Evolutionary conservation across 2,113 vertebrate genomes (phyloP).

Genomic region (Hypanus sabinus): DNA sequence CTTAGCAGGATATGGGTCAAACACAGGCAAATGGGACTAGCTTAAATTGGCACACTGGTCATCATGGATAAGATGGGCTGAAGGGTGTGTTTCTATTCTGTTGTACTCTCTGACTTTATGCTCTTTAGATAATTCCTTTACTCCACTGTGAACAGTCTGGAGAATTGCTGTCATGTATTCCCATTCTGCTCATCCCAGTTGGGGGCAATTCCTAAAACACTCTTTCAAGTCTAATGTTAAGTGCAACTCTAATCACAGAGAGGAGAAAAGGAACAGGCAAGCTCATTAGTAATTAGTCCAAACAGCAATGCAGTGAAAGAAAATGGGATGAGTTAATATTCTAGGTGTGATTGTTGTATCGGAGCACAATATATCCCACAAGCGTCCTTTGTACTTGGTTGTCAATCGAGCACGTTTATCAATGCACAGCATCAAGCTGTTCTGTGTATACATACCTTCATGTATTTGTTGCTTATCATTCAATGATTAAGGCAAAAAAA

Average conservation of each 20-base stretch:
- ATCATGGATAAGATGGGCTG: too few species aligned
- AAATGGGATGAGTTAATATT: background rate
- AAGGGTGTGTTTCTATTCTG: too few species aligned
- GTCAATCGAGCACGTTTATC: background rate
- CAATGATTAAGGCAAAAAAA: background rate
- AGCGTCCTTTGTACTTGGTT: background rate
- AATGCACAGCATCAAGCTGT: background rate
- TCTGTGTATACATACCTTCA: background rate
- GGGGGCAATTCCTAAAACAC: constrained; percentile 41
- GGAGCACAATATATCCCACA: background rate
- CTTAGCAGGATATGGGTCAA: too few species aligned
- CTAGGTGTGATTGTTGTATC: background rate
- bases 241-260: constrained; percentile 44
- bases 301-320: constrained; percentile 40
- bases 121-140: background rate
- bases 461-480: background rate
- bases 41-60: too few species aligned
- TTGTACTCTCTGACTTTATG: too few species aligned
- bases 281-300: accelerated
- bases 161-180: constrained; percentile 40
- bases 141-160: background rate
- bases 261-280: constrained; percentile 37
- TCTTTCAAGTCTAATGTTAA: constrained; percentile 44
- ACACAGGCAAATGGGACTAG: too few species aligned
- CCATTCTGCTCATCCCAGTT: constrained; percentile 42